These are phyloP conservation scores for Oreochromis tanganicae DNA, from an alignment of 2,113 vertebrate species.

Conservation along the genomic window DNA sequence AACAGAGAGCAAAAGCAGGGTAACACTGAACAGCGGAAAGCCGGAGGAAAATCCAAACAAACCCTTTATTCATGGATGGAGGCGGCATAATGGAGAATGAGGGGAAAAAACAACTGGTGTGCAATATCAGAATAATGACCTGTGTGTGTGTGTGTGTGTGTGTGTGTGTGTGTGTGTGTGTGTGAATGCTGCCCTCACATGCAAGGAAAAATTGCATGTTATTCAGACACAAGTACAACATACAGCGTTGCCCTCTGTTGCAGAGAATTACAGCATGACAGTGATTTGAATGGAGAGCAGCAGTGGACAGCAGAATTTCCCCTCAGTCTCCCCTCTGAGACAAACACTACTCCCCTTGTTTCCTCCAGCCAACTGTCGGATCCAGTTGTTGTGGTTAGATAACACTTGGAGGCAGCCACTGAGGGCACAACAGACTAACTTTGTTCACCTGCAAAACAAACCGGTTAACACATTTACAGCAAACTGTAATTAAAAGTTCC, in stretches of 20 bases:
- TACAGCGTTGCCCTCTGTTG: constrained; percentile 36
- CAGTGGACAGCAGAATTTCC: constrained; percentile 25
- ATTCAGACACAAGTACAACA: background rate
- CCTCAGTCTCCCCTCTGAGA: constrained; percentile 1
- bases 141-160: too few species aligned
- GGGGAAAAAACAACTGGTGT: background rate
- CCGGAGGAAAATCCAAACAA: constrained; percentile 57
- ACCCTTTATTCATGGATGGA: constrained; percentile 56
- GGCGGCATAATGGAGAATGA: constrained; percentile 41
- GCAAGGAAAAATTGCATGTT: background rate
- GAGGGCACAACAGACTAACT: constrained; percentile 21
- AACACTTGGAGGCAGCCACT: constrained; percentile 22
- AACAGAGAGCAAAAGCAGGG: constrained; percentile 51
- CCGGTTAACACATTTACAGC: background rate
- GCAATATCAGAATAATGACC: constrained; percentile 41
- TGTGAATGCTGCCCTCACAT: too few species aligned
- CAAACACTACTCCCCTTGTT: constrained; percentile 55
- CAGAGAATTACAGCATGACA: constrained; percentile 29
- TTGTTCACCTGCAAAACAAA: constrained; percentile 48
- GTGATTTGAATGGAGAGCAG: constrained; percentile 33
- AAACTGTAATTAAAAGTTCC: background rate
- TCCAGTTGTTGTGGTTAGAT: constrained; percentile 54
- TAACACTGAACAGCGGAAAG: constrained; percentile 40
- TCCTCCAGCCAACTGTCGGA: constrained; percentile 4
- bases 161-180: too few species aligned